Percentiles rank a stretch among this genome's conserved stretches.
Evolutionary conservation across 2,797 vertebrate species (phyloP).

Genomic region (Pangasius djambal): DNA sequence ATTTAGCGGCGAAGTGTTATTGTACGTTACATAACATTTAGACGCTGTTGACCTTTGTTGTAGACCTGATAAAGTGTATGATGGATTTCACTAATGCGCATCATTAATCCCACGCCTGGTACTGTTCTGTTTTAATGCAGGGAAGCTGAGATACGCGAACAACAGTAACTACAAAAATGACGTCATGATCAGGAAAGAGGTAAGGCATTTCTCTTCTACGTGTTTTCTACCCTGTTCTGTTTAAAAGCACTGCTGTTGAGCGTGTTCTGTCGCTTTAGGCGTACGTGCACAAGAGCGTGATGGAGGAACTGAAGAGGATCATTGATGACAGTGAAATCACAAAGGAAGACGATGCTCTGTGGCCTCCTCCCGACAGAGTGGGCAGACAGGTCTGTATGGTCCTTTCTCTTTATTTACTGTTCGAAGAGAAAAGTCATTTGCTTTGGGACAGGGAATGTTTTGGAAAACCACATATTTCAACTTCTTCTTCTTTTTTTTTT

Average conservation of each 20-base stretch:
- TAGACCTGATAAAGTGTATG: neutral
- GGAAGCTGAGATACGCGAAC: conserved; percentile 96
- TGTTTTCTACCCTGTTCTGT: neutral
- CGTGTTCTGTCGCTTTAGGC: conserved; percentile 73
- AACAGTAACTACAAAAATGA: conserved; percentile 99
- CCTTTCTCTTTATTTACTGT: neutral
- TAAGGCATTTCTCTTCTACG: conserved; percentile 58
- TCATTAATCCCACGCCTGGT: neutral
- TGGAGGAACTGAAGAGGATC: conserved; percentile 98
- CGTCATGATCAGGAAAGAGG: conserved; percentile 99
- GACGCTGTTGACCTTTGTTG: too few relatives aligned
- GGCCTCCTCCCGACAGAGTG: conserved; percentile 96
- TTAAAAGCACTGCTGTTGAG: neutral
- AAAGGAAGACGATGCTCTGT: conserved; percentile 97
- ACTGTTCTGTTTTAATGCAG: conserved; percentile 65
- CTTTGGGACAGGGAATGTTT: neutral
- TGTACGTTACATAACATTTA: neutral
- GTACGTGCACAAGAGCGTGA: conserved; percentile 98
- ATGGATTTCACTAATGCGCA: neutral
- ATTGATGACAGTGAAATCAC: conserved; percentile 99
- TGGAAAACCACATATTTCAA: neutral
- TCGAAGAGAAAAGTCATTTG: neutral
- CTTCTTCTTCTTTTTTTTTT: neutral
- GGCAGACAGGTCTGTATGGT: conserved; percentile 89
- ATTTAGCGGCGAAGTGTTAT: neutral